These are phyloP conservation scores for Sweltsa coloradensis DNA, from an alignment of 1,140 invertebrate species.

Conservation along the genomic window DNA sequence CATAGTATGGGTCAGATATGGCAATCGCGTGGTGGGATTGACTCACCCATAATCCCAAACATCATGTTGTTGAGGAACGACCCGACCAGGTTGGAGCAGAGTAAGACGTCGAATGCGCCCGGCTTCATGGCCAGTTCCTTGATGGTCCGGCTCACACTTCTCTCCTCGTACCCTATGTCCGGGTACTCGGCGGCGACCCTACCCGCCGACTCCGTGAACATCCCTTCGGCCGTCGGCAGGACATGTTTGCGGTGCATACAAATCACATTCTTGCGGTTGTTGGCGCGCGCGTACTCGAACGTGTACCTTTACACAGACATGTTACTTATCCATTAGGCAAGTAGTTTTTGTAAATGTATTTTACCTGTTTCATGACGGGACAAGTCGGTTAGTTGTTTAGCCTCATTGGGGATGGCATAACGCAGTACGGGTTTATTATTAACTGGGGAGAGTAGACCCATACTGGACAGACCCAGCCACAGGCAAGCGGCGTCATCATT, in stretches of 20 bases:
- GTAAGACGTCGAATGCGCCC: conserved; percentile 59
- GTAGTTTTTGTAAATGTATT: neutral
- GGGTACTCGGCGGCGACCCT: conserved; percentile 42
- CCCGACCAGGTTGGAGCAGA: conserved; percentile 59
- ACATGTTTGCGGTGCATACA: conserved; percentile 42
- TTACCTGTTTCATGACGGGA: neutral
- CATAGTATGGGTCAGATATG: too few species aligned
- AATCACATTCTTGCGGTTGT: conserved; percentile 34
- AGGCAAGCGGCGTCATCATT: too few species aligned
- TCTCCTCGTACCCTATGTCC: conserved; percentile 43
- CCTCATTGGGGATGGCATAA: too few species aligned
- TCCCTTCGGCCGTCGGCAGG: too few species aligned
- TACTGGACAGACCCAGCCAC: too few species aligned
- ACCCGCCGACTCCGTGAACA: conserved; percentile 42
- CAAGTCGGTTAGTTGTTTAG: too few species aligned
- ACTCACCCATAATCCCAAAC: conserved; percentile 54
- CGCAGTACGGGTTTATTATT: too few species aligned
- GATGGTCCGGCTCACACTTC: conserved; percentile 49
- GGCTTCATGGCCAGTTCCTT: conserved; percentile 53
- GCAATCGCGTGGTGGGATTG: too few species aligned
- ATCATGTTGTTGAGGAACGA: conserved; percentile 56
- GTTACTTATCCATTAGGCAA: neutral
- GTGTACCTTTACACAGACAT: conserved; percentile 32
- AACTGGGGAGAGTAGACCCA: too few species aligned
- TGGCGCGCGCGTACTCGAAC: conserved; percentile 39